Conservation (phyloP, 2,888 invertebrate species). For the Leucophenga montana region DNA sequence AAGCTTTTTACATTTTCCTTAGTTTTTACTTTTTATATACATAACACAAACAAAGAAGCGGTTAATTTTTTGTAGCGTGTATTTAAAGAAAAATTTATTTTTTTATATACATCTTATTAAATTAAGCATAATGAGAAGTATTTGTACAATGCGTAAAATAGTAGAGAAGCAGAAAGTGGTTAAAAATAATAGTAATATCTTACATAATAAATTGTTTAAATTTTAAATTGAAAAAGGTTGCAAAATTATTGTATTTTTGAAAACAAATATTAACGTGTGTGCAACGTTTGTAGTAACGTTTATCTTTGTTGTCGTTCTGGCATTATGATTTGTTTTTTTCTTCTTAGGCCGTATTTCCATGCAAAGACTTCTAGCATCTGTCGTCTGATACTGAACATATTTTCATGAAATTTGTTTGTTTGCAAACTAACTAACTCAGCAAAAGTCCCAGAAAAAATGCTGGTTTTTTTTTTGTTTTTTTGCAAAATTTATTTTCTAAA, state of each 20-base stretch:
- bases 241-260: background rate
- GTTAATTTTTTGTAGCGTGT: conserved; percentile 56
- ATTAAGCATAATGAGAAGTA: conserved; percentile 33
- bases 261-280: too few species aligned
- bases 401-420: too few species aligned
- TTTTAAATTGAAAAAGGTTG: conserved; percentile 22
- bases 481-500: too few species aligned
- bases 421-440: too few species aligned
- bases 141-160: conserved; percentile 43
- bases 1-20: conserved; percentile 63
- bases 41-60: conserved; percentile 40
- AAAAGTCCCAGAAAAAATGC: too few species aligned
- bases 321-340: background rate
- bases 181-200: conserved; percentile 6
- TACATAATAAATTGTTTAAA: conserved; percentile 14
- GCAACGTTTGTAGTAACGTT: conserved; percentile 25
- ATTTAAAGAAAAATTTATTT: conserved; percentile 34
- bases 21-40: conserved; percentile 42
- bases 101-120: conserved; percentile 22
- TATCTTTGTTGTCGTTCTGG: conserved; percentile 28
- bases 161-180: conserved; percentile 28
- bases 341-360: too few species aligned
- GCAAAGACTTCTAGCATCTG: too few species aligned
- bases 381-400: too few species aligned
- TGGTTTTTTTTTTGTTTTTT: too few species aligned